Percentiles rank a stretch among this genome's conserved stretches.
Evolutionary conservation across 2,113 vertebrate species (phyloP).

Genomic region (Grallaria varia): DNA sequence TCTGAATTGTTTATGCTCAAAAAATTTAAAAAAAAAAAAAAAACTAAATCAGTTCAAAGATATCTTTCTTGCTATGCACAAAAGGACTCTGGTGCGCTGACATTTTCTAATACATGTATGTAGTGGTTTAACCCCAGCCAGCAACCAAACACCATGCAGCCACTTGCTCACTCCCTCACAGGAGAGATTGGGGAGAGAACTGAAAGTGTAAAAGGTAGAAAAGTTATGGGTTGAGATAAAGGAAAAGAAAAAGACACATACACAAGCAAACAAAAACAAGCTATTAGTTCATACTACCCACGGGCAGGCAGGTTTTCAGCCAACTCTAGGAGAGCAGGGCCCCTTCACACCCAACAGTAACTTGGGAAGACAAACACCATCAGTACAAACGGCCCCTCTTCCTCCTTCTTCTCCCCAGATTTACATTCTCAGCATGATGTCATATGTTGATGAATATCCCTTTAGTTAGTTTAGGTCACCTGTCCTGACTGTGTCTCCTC

Average conservation of each 20-base stretch:
- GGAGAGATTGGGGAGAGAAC: not conserved
- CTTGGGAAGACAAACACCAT: not conserved
- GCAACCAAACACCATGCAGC: not conserved
- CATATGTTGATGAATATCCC: not conserved
- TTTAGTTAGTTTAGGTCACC: not conserved
- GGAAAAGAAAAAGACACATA: not conserved
- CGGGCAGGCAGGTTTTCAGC: not conserved
- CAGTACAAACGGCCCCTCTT: not conserved
- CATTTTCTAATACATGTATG: not conserved
- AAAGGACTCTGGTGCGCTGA: not conserved
- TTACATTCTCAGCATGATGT: not conserved
- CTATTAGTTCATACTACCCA: not conserved
- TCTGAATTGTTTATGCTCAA: constrained; percentile 1
- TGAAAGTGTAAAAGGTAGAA: not conserved
- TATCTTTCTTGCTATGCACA: not conserved
- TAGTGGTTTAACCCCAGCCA: not conserved
- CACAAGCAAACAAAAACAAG: not conserved
- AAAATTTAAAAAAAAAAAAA: not conserved
- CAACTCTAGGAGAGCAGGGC: not conserved
- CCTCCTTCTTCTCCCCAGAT: not conserved
- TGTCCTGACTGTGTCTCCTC: no score
- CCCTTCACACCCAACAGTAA: no score
- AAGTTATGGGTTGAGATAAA: not conserved
- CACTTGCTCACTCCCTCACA: not conserved
- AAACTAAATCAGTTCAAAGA: not conserved